Base-by-base conservation (phyloP, 2,888 invertebrate genomes). In the Athetis lepigone region DNA sequence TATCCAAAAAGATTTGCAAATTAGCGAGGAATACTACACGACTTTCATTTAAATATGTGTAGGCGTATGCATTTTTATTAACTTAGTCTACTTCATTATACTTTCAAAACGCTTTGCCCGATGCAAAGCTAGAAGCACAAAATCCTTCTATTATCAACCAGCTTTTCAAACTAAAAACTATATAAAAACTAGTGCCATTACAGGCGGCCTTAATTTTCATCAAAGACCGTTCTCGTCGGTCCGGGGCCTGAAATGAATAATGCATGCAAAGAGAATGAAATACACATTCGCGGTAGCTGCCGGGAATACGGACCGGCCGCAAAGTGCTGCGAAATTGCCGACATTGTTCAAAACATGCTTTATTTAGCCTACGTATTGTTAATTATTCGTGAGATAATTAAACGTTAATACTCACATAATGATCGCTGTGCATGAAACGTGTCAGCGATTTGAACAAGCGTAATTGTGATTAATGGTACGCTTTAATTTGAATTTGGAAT, bases 261-360 rank as follows among this genome's bases (percentile, higher is more conserved):
- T 80, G 51, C 60, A 82, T 78, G 47, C 47, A 40, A 67, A 70
- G 66, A 68, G 58, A 74, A 74, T 71, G 75, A 70, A 81, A 82
- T 73, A 77, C 71, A 78, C 75, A 72, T 69, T 63, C 51, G 54
- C 55, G 69, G 66, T 61, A 63, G 68, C 52, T 70, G 73, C 45
- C 27, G 52, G 62, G 55, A 52, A 49, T 64, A 21, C 37, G 64
- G 61, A 46, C 67, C 29, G 47, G 52, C 64, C 70, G 49, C 70
- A 56, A 70, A 70, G 58, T 58, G 55, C 64, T 72, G 49, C 45
- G 54, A 57, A 79, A 72, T 78, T 66, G 66, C 60, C 42, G 63
- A 51, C 68, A 59, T 72, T 73, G 65, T 65, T 61, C 59, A 56
- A 55, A 77, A 70, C 52, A 40, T 58, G 60, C 55, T 65, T 60